Percentiles rank a stretch among this genome's conserved stretches.
Conservation (phyloP, 2,888 invertebrate genomes). For the Margaritifera margaritifera region DNA sequence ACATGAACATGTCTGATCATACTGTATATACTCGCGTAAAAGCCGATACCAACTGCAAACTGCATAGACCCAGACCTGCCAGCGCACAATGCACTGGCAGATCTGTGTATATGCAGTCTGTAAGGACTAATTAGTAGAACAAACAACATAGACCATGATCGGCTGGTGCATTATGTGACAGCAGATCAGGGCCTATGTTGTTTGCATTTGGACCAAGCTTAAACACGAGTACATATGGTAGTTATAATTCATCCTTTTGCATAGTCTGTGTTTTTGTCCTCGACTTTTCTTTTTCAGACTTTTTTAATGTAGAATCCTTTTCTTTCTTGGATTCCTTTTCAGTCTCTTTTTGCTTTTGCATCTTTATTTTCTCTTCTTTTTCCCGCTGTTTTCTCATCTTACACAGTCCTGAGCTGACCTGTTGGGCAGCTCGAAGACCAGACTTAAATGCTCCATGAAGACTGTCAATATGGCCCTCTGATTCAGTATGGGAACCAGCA, state of each 20-base stretch:
- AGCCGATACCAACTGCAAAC: no score
- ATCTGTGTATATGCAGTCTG: no score
- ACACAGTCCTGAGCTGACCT: slow-evolving; percentile 37
- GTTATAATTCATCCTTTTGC: not conserved
- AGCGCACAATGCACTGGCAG: no score
- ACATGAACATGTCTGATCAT: no score
- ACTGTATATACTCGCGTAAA: no score
- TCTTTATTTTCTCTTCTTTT: slow-evolving; percentile 6
- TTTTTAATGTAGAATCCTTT: slow-evolving; percentile 10
- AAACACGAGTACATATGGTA: no score
- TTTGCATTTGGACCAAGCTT: no score
- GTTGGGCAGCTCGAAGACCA: slow-evolving; percentile 49
- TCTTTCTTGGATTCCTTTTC: slow-evolving; percentile 1
- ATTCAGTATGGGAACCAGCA: slow-evolving; percentile 57
- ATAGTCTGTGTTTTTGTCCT: slow-evolving; percentile 5
- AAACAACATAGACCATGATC: no score
- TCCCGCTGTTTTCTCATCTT: slow-evolving; percentile 12
- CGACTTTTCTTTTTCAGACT: slow-evolving; percentile 1
- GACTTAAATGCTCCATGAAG: slow-evolving; percentile 59
- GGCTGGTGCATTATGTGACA: no score
- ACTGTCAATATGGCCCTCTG: slow-evolving; percentile 43
- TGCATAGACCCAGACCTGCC: no score
- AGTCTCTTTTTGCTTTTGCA: slow-evolving; percentile 1
- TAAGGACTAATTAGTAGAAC: no score
- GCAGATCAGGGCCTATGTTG: no score